These are phyloP conservation scores for Brachypalpus laphriformis DNA, from an alignment of 2,888 invertebrate genomes.

Conservation along the genomic window DNA sequence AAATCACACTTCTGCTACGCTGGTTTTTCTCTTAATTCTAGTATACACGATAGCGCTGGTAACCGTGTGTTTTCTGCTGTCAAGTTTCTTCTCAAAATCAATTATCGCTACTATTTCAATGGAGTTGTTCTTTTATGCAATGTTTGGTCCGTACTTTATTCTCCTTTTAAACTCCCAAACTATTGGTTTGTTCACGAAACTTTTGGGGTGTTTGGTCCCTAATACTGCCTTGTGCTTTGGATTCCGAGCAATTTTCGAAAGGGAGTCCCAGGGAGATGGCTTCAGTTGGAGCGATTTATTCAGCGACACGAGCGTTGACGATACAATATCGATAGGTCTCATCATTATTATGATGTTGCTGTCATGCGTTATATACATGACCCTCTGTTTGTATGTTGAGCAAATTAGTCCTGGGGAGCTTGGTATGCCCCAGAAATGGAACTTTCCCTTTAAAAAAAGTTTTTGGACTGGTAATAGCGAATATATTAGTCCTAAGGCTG, in stretches of 20 bases:
- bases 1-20: constrained; percentile 86
- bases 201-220: constrained; percentile 86
- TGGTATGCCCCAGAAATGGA: constrained; percentile 92
- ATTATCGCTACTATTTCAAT: constrained; percentile 80
- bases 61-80: constrained; percentile 90
- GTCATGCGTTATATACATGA: constrained; percentile 84
- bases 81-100: constrained; percentile 91
- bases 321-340: constrained; percentile 88
- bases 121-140: neutral
- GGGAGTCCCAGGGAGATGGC: constrained; percentile 86
- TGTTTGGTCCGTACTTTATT: neutral
- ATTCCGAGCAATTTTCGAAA: constrained; percentile 88
- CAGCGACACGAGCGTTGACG: constrained; percentile 86
- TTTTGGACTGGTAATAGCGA: constrained; percentile 84
- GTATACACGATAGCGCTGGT: constrained; percentile 89
- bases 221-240: constrained; percentile 93
- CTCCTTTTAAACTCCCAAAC: constrained; percentile 79
- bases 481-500: constrained; percentile 67
- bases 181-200: constrained; percentile 86
- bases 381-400: constrained; percentile 93
- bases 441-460: constrained; percentile 87
- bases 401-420: constrained; percentile 94
- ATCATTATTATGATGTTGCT: constrained; percentile 88
- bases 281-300: constrained; percentile 84
- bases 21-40: constrained; percentile 88